These are phyloP conservation scores for Hormiphora californensis DNA, from an alignment of 37 sponge, comb jelly and placozoan species.

Conservation along the genomic window DNA sequence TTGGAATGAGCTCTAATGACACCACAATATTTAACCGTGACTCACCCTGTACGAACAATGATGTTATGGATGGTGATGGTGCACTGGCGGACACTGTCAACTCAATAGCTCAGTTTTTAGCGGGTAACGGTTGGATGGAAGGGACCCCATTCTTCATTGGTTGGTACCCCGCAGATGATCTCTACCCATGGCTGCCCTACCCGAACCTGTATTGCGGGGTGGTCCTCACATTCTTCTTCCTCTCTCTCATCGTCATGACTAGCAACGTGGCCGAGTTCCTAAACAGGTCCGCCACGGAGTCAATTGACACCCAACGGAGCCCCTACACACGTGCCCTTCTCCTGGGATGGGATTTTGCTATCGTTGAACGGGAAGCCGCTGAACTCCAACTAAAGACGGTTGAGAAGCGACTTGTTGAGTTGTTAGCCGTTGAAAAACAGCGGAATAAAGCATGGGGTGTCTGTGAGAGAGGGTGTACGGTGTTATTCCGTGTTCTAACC, in stretches of 20 bases:
- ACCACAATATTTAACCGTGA: background rate
- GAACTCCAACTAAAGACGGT: background rate
- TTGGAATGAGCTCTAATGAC: background rate
- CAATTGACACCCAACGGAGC: background rate
- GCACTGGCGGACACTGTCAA: background rate
- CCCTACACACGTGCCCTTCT: slow-evolving; percentile 7
- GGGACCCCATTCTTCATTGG: slow-evolving; percentile 39
- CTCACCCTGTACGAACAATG: background rate
- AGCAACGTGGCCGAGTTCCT: slow-evolving; percentile 15
- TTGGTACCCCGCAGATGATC: slow-evolving; percentile 5
- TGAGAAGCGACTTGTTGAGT: background rate
- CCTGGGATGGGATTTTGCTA: slow-evolving; percentile 30
- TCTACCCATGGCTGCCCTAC: slow-evolving; percentile 38
- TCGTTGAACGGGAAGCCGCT: background rate
- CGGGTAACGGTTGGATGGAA: slow-evolving; percentile 49
- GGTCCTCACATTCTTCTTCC: slow-evolving; percentile 2
- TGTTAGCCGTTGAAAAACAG: slow-evolving; percentile 5
- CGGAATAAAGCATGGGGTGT: background rate
- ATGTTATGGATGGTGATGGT: background rate
- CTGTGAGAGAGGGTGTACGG: background rate
- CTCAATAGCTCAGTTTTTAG: slow-evolving; percentile 11
- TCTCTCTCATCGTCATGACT: slow-evolving; percentile 23
- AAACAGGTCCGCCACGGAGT: slow-evolving; percentile 25
- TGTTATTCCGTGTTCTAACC: background rate
- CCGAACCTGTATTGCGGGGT: background rate